These are phyloP conservation scores for Papilio dardanus DNA, from an alignment of 1,140 invertebrate species.

Conservation along the genomic window DNA sequence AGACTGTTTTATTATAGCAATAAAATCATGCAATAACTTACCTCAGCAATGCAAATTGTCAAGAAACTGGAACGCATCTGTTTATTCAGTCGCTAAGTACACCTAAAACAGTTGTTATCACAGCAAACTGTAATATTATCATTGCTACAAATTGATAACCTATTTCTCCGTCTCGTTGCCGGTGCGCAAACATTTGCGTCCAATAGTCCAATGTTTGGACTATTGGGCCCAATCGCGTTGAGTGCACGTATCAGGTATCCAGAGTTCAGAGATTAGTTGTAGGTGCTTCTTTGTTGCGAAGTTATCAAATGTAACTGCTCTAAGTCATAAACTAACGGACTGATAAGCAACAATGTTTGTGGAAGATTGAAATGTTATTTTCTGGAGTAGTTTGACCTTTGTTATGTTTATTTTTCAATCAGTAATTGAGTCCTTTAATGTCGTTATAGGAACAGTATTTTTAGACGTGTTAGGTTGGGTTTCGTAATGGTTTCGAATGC, in stretches of 20 bases:
- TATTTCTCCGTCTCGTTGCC: slow-evolving; percentile 46
- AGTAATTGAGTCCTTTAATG: too few species aligned
- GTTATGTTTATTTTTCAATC: neutral
- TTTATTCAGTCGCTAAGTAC: slow-evolving; percentile 35
- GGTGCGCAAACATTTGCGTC: slow-evolving; percentile 46
- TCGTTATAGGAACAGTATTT: too few species aligned
- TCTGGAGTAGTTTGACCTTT: too few species aligned
- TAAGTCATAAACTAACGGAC: neutral
- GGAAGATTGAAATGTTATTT: neutral
- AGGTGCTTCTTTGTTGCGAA: slow-evolving; percentile 29
- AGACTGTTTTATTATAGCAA: slow-evolving; percentile 1
- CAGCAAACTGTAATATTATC: slow-evolving; percentile 44
- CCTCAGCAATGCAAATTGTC: slow-evolving; percentile 35
- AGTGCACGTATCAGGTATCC: slow-evolving; percentile 39
- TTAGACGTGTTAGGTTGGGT: too few species aligned
- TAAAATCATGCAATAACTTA: slow-evolving; percentile 29
- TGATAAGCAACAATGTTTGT: neutral
- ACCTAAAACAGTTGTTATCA: slow-evolving; percentile 43
- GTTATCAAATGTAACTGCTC: slow-evolving; percentile 23
- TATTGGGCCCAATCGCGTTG: slow-evolving; percentile 34
- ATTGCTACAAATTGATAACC: slow-evolving; percentile 51
- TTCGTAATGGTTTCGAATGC: too few species aligned
- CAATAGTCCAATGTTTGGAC: slow-evolving; percentile 37
- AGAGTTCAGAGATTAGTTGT: slow-evolving; percentile 35
- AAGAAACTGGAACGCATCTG: slow-evolving; percentile 35